Evolutionary conservation across 2,888 invertebrate species (phyloP).

Genomic region (Vanessa cardui): DNA sequence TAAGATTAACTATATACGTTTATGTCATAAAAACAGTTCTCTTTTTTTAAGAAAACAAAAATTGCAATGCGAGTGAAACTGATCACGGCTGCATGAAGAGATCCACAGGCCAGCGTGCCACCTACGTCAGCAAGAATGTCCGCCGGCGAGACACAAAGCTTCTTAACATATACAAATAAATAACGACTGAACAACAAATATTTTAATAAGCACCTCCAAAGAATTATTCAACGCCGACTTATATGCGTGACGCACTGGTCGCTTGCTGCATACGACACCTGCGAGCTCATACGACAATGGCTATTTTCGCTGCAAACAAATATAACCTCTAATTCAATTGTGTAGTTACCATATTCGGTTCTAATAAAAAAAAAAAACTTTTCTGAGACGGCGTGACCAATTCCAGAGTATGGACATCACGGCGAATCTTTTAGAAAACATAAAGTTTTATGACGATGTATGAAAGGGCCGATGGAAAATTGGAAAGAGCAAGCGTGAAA

Average conservation of each 20-base stretch:
- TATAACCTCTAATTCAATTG: constrained; percentile 39
- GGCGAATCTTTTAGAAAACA: constrained; percentile 70
- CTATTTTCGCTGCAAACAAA: constrained; percentile 15
- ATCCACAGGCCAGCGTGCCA: constrained; percentile 49
- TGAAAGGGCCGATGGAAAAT: constrained; percentile 73
- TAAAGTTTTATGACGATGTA: constrained; percentile 72
- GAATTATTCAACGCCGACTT: constrained; percentile 74
- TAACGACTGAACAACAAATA: constrained; percentile 81
- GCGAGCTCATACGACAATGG: constrained; percentile 39
- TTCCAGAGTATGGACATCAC: constrained; percentile 61
- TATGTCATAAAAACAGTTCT: too few species aligned
- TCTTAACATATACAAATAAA: constrained; percentile 77
- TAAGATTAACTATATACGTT: too few species aligned
- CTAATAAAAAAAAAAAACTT: constrained; percentile 39
- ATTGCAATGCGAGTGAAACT: constrained; percentile 69
- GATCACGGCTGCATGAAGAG: constrained; percentile 71
- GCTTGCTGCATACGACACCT: constrained; percentile 42
- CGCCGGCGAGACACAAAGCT: constrained; percentile 72
- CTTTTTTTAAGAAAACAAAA: constrained; percentile 40
- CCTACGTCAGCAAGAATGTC: constrained; percentile 62
- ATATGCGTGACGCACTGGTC: constrained; percentile 66
- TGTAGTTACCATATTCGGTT: constrained; percentile 46
- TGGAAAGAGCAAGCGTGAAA: constrained; percentile 77
- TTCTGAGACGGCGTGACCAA: constrained; percentile 72
- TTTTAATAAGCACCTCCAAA: constrained; percentile 80